These are phyloP conservation scores for Melanotaenia pygmaea DNA, from an alignment of 2,797 vertebrate species.

Conservation along the genomic window DNA sequence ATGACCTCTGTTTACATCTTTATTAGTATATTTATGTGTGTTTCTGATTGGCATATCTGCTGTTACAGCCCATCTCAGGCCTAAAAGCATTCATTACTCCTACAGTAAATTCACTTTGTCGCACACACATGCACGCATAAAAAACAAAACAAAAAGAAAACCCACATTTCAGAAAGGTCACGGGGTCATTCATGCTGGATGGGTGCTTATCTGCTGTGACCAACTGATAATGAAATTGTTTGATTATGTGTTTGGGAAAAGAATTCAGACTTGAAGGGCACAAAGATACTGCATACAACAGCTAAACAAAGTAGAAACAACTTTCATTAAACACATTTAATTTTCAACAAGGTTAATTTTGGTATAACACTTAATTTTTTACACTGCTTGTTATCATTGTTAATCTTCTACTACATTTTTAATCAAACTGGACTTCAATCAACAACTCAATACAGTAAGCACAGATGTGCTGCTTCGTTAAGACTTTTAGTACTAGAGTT, in stretches of 20 bases:
- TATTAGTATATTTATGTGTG: conserved; percentile 13
- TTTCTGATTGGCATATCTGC: conserved; percentile 14
- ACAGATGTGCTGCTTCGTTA: too few relatives aligned
- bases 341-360: too few relatives aligned
- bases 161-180: conserved; percentile 26
- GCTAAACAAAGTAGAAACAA: conserved; percentile 8
- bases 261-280: background rate
- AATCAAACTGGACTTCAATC: background rate
- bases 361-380: too few relatives aligned
- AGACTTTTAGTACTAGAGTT: too few relatives aligned
- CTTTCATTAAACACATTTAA: too few relatives aligned
- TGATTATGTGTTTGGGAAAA: conserved; percentile 33
- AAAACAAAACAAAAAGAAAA: background rate
- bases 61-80: conserved; percentile 17
- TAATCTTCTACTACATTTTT: background rate
- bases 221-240: conserved; percentile 31
- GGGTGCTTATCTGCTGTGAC: conserved; percentile 25
- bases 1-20: conserved; percentile 3
- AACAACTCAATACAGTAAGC: too few relatives aligned
- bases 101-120: background rate
- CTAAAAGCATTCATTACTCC: conserved; percentile 35
- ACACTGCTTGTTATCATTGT: background rate
- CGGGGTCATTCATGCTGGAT: conserved; percentile 41
- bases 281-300: conserved; percentile 1
- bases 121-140: conserved; percentile 6